phyloP scores from a whole-genome alignment of 2,797 vertebrate species.

The Petrocephalus schoutedeni region DNA sequence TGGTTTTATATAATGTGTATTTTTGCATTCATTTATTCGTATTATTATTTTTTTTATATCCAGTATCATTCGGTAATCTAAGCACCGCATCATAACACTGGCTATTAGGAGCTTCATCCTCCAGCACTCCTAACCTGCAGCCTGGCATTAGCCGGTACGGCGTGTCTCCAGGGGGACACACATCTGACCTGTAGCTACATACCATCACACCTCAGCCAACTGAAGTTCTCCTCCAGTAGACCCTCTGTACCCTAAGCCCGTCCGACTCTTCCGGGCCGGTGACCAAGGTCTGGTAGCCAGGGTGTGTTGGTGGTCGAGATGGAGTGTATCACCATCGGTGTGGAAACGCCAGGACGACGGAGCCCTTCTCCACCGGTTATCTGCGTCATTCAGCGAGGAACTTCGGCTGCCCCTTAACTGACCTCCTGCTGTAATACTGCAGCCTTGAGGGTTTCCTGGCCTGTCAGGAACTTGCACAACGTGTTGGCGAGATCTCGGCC shows the following conservation, averaged over 20 bases:
- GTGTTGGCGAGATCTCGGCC: not conserved
- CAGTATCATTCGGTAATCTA: not conserved
- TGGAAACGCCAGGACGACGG: not conserved
- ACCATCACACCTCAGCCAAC: not conserved
- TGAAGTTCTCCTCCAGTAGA: not conserved
- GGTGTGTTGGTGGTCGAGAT: not conserved
- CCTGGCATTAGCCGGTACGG: not conserved
- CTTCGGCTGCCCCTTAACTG: not conserved
- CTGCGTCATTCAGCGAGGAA: not conserved
- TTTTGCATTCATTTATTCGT: not conserved
- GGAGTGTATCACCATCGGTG: not conserved
- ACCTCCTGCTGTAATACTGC: not conserved
- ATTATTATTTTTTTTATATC: not conserved
- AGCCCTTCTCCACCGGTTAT: not conserved
- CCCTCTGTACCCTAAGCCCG: not conserved
- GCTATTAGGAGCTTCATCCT: not conserved
- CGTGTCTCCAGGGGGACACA: no score
- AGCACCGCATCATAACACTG: not conserved
- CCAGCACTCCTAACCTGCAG: not conserved
- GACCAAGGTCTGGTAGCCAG: not conserved
- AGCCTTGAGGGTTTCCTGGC: not conserved
- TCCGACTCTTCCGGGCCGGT: not conserved
- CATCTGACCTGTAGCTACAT: not conserved
- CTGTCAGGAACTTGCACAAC: not conserved
- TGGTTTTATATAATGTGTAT: not conserved